These are phyloP conservation scores for Cyclopterus lumpus DNA, from an alignment of 2,797 vertebrate genomes.

Conservation along the genomic window DNA sequence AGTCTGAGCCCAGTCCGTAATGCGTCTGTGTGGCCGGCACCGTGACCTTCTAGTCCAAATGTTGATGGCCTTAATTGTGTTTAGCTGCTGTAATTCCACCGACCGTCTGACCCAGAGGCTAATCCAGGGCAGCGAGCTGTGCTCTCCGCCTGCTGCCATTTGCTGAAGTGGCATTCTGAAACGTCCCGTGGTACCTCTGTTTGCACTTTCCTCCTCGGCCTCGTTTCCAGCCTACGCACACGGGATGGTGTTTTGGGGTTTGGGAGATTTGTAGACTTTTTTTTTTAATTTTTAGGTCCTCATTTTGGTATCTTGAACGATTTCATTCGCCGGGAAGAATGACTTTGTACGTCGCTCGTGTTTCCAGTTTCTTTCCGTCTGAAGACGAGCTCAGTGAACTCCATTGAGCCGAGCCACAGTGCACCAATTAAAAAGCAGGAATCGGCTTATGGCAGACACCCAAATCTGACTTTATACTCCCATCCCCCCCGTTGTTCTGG, in stretches of 20 bases:
- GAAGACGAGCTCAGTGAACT: conserved; percentile 13
- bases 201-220: conserved; percentile 46
- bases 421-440: conserved; percentile 50
- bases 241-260: conserved; percentile 24
- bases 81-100: conserved; percentile 79
- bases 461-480: conserved; percentile 36
- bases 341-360: background rate
- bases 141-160: conserved; percentile 67
- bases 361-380: background rate
- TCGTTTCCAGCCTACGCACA: conserved; percentile 37
- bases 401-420: conserved; percentile 23
- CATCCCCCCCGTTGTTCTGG: conserved; percentile 25
- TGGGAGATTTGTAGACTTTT: background rate
- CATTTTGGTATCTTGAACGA: background rate
- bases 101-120: conserved; percentile 74
- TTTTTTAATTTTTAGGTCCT: background rate
- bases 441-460: conserved; percentile 43
- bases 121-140: conserved; percentile 68
- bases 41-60: conserved; percentile 74
- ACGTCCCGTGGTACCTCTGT: conserved; percentile 60
- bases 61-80: conserved; percentile 79
- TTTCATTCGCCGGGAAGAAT: background rate
- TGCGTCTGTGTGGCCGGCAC: conserved; percentile 52
- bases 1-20: conserved; percentile 57
- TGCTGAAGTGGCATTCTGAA: conserved; percentile 74